Conservation (phyloP, 53 echinoderm and acorn worm species). For the Hippasteria phrygiana region DNA sequence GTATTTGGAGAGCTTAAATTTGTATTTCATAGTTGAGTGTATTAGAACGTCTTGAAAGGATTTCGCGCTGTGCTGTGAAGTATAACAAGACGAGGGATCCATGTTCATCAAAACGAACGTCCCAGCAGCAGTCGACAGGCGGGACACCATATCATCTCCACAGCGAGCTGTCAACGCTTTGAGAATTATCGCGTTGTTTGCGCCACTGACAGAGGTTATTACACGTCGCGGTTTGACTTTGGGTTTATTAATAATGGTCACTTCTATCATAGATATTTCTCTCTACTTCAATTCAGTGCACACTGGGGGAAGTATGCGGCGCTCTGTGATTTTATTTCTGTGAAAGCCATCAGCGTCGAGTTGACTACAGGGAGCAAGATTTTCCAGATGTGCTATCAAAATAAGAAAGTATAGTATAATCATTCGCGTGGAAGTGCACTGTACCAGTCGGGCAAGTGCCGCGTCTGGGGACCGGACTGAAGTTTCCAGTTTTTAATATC, state of each 20-base stretch:
- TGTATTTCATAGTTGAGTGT: too few species aligned
- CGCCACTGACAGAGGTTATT: constrained; percentile 36
- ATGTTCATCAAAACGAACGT: neutral
- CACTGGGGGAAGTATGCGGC: neutral
- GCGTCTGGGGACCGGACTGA: constrained; percentile 10
- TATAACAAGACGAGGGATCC: neutral
- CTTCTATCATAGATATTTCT: neutral
- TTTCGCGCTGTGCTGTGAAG: too few species aligned
- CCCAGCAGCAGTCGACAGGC: neutral
- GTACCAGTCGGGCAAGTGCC: neutral
- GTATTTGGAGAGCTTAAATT: too few species aligned
- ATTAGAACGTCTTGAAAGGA: too few species aligned
- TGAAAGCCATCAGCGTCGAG: constrained; percentile 38
- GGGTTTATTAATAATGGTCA: constrained; percentile 18
- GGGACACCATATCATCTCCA: neutral
- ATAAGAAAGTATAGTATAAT: constrained; percentile 16
- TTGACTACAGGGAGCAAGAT: constrained; percentile 40
- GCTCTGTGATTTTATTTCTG: neutral
- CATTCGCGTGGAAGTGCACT: neutral
- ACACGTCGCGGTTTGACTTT: constrained; percentile 13
- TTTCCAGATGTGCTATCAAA: constrained; percentile 42
- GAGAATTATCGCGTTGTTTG: constrained; percentile 58
- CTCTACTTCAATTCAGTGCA: neutral
- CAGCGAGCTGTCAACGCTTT: constrained; percentile 17
- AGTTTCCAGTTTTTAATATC: constrained; percentile 34